Evolutionary conservation across 2,888 invertebrate species (phyloP).

Genomic region (Autographa gamma): DNA sequence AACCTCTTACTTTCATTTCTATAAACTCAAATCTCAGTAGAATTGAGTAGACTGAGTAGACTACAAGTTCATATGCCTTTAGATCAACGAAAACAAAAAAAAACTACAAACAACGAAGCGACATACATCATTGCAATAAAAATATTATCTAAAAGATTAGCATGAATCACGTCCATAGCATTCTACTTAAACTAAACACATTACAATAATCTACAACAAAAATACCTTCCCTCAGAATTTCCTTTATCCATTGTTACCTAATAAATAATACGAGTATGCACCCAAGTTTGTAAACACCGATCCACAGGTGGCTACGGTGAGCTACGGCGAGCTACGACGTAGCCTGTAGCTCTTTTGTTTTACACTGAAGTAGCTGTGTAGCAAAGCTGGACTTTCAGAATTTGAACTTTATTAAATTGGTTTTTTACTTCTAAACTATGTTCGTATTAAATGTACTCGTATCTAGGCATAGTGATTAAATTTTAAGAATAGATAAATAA

Average conservation of each 20-base stretch:
- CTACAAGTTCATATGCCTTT: too few species aligned
- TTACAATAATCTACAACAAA: background rate
- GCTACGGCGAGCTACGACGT: conserved; percentile 51
- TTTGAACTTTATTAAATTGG: conserved; percentile 9
- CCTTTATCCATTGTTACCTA: conserved; percentile 14
- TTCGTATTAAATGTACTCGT: too few species aligned
- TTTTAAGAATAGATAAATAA: too few species aligned
- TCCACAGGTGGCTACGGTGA: conserved; percentile 30
- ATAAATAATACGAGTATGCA: background rate
- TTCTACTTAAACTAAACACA: background rate
- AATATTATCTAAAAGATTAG: background rate
- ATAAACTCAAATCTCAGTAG: too few species aligned
- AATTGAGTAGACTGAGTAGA: too few species aligned
- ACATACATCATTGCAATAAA: background rate
- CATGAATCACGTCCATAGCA: background rate
- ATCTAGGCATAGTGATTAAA: too few species aligned
- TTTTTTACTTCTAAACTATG: background rate
- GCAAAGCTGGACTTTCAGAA: conserved; percentile 31
- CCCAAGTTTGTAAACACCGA: background rate
- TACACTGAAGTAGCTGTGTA: background rate
- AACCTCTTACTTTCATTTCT: too few species aligned
- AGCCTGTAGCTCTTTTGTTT: conserved; percentile 34
- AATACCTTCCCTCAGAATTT: conserved; percentile 9
- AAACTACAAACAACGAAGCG: background rate
- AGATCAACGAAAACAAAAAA: too few species aligned